phyloP scores from a whole-genome alignment of 2,113 vertebrate genomes.

The Pleuronectes platessa region DNA sequence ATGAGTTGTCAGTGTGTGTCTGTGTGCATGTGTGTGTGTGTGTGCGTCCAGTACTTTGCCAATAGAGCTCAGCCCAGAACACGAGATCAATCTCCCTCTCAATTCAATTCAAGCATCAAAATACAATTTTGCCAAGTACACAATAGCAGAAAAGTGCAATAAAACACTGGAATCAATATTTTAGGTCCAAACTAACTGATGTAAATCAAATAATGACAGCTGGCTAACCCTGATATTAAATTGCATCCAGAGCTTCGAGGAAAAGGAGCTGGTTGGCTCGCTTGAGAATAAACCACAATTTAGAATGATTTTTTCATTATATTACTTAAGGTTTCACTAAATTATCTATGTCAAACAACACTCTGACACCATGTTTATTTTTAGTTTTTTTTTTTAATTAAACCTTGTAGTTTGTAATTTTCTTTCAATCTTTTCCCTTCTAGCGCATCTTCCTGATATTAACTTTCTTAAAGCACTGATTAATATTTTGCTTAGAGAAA shows the following conservation, averaged over 20 bases:
- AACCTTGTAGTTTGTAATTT: too few relatives aligned
- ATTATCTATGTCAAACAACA: too few relatives aligned
- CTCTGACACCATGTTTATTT: too few relatives aligned
- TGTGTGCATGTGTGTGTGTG: constrained; percentile 27
- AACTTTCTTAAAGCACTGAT: too few relatives aligned
- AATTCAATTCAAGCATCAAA: neutral
- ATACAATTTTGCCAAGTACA: neutral
- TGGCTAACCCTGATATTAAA: neutral
- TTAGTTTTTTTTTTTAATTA: too few relatives aligned
- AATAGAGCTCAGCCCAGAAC: constrained; percentile 54
- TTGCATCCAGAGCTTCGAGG: neutral
- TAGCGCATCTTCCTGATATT: too few relatives aligned
- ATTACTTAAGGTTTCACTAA: too few relatives aligned
- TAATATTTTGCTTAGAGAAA: too few relatives aligned
- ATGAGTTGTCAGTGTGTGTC: constrained; percentile 24
- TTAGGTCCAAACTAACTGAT: neutral
- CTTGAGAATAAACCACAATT: too few relatives aligned
- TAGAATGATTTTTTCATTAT: neutral
- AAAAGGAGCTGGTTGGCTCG: neutral
- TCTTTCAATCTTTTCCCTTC: too few relatives aligned
- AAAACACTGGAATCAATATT: neutral
- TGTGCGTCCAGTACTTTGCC: constrained; percentile 4
- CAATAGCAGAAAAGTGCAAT: neutral
- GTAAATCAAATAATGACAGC: neutral
- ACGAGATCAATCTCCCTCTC: constrained; percentile 30